Evolutionary conservation across 92 coral and sea anemone genomes (phyloP).

Genomic region (Diadumene lineata): DNA sequence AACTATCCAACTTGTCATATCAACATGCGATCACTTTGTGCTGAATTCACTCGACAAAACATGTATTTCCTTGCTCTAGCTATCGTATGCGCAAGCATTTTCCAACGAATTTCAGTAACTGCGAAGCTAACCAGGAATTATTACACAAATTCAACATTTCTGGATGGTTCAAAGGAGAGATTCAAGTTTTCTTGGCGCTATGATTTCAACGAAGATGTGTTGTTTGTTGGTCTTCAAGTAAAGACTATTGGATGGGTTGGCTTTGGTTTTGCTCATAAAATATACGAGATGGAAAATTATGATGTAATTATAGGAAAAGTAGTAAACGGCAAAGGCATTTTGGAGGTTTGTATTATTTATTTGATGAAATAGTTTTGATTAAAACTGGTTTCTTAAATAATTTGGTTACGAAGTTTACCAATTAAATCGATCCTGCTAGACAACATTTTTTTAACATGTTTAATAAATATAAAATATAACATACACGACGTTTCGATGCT

Average conservation of each 20-base stretch:
- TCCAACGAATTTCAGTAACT: neutral
- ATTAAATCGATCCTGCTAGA: no score
- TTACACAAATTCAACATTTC: constrained; percentile 23
- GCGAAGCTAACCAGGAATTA: constrained; percentile 6
- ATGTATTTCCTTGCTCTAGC: neutral
- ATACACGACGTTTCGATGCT: no score
- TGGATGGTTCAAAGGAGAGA: constrained; percentile 1
- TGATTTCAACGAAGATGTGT: constrained; percentile 16
- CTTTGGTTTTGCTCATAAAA: constrained; percentile 43
- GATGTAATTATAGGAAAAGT: constrained; percentile 50
- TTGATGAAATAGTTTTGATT: no score
- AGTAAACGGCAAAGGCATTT: constrained; percentile 17
- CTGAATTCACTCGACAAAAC: neutral
- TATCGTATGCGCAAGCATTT: no score
- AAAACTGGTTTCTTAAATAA: no score
- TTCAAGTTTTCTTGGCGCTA: constrained; percentile 39
- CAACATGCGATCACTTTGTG: no score
- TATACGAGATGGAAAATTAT: constrained; percentile 36
- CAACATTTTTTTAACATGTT: no score
- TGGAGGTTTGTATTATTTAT: constrained; percentile 21
- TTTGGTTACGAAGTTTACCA: no score
- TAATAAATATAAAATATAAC: no score
- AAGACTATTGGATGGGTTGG: constrained; percentile 48
- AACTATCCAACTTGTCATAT: neutral
- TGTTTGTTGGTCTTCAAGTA: constrained; percentile 32